Conservation (phyloP, 2,113 vertebrate genomes). For the Vidua chalybeata region DNA sequence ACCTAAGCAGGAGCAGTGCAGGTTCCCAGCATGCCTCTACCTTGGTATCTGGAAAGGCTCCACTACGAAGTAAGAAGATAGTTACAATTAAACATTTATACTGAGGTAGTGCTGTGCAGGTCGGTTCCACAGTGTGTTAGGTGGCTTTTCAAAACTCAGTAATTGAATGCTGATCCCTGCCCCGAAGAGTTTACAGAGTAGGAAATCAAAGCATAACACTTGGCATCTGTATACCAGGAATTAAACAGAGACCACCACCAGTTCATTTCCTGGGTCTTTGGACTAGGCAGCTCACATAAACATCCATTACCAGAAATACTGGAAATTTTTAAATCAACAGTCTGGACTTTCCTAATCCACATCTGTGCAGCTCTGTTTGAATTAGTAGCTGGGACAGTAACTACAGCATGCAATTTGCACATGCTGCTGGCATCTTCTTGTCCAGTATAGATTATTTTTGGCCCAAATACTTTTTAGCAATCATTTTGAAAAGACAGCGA, state of each 20-base stretch:
- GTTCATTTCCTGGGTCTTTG: neutral
- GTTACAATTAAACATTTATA: conserved; percentile 66
- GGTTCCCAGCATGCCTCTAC: conserved; percentile 40
- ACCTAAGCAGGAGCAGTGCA: neutral
- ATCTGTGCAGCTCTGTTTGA: neutral
- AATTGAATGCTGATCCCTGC: conserved; percentile 54
- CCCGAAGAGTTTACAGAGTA: conserved; percentile 19
- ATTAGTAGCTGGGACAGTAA: neutral
- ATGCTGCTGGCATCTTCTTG: neutral
- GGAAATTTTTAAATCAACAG: neutral
- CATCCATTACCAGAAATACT: neutral
- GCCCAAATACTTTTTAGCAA: neutral
- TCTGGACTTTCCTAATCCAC: neutral
- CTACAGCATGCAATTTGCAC: neutral
- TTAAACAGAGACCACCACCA: conserved; percentile 34
- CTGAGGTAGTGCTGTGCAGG: conserved; percentile 13
- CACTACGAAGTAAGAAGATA: conserved; percentile 37
- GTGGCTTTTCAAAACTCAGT: conserved; percentile 54
- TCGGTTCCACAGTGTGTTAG: conserved; percentile 37
- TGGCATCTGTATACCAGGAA: neutral
- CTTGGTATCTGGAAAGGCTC: neutral
- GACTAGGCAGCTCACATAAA: conserved; percentile 1
- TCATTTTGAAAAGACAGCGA: neutral
- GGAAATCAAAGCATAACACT: conserved; percentile 62
- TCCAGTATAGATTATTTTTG: conserved; percentile 10